Evolutionary conservation across 2,113 vertebrate genomes (phyloP).

Genomic region (Petrocephalus microphthalmus): DNA sequence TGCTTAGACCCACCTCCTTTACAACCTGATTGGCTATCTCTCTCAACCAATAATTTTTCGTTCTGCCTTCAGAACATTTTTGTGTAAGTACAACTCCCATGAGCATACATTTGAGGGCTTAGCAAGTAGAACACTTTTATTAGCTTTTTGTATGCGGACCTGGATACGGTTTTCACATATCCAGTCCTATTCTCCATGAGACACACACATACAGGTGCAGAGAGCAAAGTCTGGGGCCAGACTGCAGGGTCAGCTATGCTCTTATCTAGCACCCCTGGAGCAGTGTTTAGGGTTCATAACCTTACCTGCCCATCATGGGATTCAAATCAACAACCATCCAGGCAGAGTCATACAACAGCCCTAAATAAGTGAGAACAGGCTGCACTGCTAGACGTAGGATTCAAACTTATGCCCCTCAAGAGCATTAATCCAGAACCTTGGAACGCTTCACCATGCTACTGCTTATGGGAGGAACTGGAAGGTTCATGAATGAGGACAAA

Average conservation of each 20-base stretch:
- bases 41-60: too few species aligned
- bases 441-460: constrained; percentile 49
- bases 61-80: too few species aligned
- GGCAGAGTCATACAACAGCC: neutral
- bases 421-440: constrained; percentile 62
- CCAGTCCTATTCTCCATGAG: neutral
- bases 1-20: too few species aligned
- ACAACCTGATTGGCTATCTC: too few species aligned
- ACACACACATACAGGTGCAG: neutral
- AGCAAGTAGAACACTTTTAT: neutral
- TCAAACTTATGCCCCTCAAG: neutral
- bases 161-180: neutral
- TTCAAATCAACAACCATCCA: neutral
- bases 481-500: neutral
- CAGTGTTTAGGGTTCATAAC: neutral
- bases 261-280: neutral
- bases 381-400: neutral
- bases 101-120: neutral
- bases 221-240: neutral
- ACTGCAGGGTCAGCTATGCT: neutral
- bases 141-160: neutral
- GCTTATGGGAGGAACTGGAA: neutral
- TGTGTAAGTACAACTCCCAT: too few species aligned
- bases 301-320: neutral
- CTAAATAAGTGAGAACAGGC: neutral